Base-by-base conservation (phyloP, 2,113 vertebrate genomes). In the Xerus inauris region DNA sequence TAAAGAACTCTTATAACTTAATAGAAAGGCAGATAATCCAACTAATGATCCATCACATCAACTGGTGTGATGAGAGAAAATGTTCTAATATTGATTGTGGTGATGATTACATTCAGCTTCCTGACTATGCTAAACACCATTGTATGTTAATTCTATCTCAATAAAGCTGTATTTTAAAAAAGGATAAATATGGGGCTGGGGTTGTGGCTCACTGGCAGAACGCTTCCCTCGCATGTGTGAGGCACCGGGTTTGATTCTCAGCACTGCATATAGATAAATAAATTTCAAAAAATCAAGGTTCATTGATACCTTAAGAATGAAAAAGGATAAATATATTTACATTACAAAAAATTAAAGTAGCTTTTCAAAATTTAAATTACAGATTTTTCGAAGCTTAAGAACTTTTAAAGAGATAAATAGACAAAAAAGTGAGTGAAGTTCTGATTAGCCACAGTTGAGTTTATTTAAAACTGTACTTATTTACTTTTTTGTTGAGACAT, bases 401-500 rank as follows among this genome's bases (percentile, higher is more conserved):
- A n/a, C 54, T 79, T 88, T 93, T 72, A 38, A 1, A 91, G 40
- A 93, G 45, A 54, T 94, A 73, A 93, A 20, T 65, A 92, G 80
- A 65, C 89, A 95, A 57, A 45, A 80, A 76, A 85, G 13, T 86
- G 38, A 94, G 1, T 69, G 54, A 95, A 89, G 19, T 73, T 88
- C 65, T 80, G 71, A 62, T 82, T 94, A 51, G 49, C 51, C 16
- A 38, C 47, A 19, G 45, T 76, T 88, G 57, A 94, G 9, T 87
- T 97, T 73, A 90, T 45, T 79, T 94, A 91, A 96, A 77, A 13
- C 64, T 93, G 72, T 95, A 51, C 54, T 84, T 91, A 20, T 79
- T 87, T 94, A 75, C 32, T 88, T 72, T 94, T 89, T 65, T 90
- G 12, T 87, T 47, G 30, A 90, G 96, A 93, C 93, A 97, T 95